Evolutionary conservation across 1,140 invertebrate species (phyloP).

Genomic region (Monomorium pharaonis): DNA sequence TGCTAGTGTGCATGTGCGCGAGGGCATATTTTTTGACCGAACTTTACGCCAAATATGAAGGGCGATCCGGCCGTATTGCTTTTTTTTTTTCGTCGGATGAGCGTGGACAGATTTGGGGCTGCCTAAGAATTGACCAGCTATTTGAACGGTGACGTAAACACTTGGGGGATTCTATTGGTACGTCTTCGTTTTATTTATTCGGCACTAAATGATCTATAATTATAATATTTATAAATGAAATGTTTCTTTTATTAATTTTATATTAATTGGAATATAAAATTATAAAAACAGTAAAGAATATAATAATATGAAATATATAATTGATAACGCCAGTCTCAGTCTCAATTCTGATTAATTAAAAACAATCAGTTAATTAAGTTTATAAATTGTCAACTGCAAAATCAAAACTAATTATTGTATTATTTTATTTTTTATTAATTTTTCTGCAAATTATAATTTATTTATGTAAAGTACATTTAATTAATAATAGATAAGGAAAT

Average conservation of each 20-base stretch:
- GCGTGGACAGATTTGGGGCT: neutral
- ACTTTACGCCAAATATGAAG: conserved; percentile 29
- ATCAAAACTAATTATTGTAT: too few species aligned
- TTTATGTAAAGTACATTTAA: too few species aligned
- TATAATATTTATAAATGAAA: neutral
- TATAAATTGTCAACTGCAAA: too few species aligned
- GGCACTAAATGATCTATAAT: neutral
- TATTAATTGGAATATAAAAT: conserved; percentile 33
- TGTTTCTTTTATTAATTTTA: too few species aligned
- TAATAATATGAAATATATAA: too few species aligned
- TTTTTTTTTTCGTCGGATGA: neutral
- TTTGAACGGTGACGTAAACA: conserved; percentile 42
- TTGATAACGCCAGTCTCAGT: too few species aligned
- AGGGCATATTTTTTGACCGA: neutral
- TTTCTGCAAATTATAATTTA: too few species aligned
- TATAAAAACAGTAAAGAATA: neutral
- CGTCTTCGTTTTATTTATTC: conserved; percentile 2
- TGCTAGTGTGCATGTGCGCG: neutral
- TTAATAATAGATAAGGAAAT: too few species aligned
- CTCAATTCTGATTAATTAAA: too few species aligned
- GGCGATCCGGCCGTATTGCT: conserved; percentile 1
- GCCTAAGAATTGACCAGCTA: conserved; percentile 12
- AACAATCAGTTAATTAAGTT: too few species aligned
- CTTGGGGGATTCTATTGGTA: conserved; percentile 22
- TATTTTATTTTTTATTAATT: too few species aligned